Conservation (phyloP, 53 echinoderm and acorn worm genomes). For the Apostichopus leukothele region DNA sequence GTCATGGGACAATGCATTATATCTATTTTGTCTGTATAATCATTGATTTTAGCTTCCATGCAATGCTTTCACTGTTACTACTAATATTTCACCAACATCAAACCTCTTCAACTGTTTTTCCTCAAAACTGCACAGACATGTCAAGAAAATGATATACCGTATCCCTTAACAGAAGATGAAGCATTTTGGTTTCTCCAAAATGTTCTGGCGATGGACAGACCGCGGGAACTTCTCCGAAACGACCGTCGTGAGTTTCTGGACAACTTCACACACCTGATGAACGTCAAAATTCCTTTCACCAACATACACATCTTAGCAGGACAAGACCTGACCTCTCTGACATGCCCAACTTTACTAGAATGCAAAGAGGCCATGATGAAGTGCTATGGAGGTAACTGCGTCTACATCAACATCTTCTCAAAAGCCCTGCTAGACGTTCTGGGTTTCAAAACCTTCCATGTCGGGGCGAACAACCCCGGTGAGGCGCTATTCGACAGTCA, state of each 20-base stretch:
- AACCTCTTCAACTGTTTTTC: not conserved
- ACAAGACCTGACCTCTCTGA: not conserved
- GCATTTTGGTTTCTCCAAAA: not conserved
- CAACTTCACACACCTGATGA: not conserved
- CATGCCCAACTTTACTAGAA: not conserved
- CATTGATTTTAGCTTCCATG: too few species aligned
- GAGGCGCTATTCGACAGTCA: not conserved
- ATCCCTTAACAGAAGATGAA: conserved; percentile 5
- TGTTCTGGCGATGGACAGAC: not conserved
- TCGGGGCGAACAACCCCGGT: not conserved
- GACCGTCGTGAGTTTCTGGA: not conserved
- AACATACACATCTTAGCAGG: not conserved
- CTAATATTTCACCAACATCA: not conserved
- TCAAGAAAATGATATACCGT: not conserved
- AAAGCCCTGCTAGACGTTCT: not conserved
- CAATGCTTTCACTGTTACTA: too few species aligned
- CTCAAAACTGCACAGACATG: not conserved
- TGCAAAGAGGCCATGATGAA: not conserved
- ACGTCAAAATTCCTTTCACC: conserved; percentile 1
- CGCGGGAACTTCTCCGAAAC: not conserved
- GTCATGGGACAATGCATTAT: too few species aligned
- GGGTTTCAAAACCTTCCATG: conserved; percentile 8
- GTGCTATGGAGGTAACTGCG: conserved; percentile 42
- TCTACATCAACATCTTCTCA: conserved; percentile 36
- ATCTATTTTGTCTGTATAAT: too few species aligned